Evolutionary conservation across 35 echinoderm and acorn worm genomes (phyloP).

Genomic region (Ptychodera flava): DNA sequence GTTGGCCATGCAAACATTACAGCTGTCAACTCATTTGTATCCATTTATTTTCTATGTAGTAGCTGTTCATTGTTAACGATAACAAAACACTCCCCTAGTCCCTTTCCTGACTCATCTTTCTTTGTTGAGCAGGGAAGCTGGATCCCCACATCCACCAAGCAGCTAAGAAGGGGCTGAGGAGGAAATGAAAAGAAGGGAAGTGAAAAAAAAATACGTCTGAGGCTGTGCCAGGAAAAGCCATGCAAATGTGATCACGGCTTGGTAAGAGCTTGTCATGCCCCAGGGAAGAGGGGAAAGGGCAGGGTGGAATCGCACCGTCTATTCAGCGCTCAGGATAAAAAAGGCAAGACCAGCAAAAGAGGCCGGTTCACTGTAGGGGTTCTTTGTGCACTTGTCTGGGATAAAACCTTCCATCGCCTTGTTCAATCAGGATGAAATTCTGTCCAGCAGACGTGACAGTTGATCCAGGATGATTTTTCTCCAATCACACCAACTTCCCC

Average conservation of each 20-base stretch:
- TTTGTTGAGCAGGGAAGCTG: slow-evolving; percentile 50
- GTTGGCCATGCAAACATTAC: no score
- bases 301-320: not conserved
- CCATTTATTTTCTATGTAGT: not conserved
- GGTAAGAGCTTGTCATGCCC: not conserved
- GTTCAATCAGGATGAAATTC: not conserved
- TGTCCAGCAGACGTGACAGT: not conserved
- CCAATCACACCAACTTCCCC: no score
- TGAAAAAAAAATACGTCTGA: not conserved
- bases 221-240: not conserved
- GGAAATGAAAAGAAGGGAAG: slow-evolving; percentile 6
- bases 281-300: no score
- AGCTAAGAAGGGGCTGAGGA: slow-evolving; percentile 59
- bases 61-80: not conserved
- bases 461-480: no score
- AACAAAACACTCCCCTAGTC: not conserved
- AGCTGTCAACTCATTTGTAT: not conserved
- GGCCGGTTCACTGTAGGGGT: not conserved
- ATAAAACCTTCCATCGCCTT: not conserved
- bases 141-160: slow-evolving; percentile 70
- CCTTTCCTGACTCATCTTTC: not conserved
- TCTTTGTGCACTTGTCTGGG: not conserved
- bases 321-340: not conserved
- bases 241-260: not conserved
- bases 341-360: not conserved